Evolutionary conservation across 2,888 invertebrate genomes (phyloP).

Genomic region (Ennomos fuscantarius): DNA sequence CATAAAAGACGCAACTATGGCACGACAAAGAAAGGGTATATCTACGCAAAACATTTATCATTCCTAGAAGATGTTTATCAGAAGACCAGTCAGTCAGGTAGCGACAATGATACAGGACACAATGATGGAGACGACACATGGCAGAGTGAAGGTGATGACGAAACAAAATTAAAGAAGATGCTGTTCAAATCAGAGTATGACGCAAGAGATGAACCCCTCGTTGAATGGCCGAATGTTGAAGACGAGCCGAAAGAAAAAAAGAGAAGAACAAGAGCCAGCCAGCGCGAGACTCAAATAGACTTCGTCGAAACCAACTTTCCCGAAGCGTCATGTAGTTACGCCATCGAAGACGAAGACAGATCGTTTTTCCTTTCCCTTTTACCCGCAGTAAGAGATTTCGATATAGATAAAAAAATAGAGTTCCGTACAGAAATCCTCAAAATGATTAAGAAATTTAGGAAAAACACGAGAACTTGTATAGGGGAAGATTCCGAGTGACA

Average conservation of each 20-base stretch:
- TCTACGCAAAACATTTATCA: slow-evolving; percentile 65
- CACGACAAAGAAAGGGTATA: slow-evolving; percentile 53
- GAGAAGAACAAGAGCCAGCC: slow-evolving; percentile 46
- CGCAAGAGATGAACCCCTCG: slow-evolving; percentile 43
- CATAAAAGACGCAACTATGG: slow-evolving; percentile 51
- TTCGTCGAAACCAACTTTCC: slow-evolving; percentile 59
- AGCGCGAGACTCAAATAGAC: slow-evolving; percentile 47
- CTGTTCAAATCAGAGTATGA: slow-evolving; percentile 42
- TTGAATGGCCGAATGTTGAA: slow-evolving; percentile 52
- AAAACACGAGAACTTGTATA: slow-evolving; percentile 22
- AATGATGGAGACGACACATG: slow-evolving; percentile 44
- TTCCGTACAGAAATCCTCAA: slow-evolving; percentile 66
- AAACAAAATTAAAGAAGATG: slow-evolving; percentile 47
- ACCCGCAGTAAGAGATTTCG: slow-evolving; percentile 67
- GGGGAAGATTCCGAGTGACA: slow-evolving; percentile 36
- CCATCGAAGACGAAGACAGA: slow-evolving; percentile 64
- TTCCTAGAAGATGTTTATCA: slow-evolving; percentile 63
- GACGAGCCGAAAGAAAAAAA: slow-evolving; percentile 50
- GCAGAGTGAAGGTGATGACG: slow-evolving; percentile 53
- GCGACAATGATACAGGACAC: slow-evolving; percentile 51
- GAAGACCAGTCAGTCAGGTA: slow-evolving; percentile 50
- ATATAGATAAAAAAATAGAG: slow-evolving; percentile 69
- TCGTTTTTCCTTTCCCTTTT: slow-evolving; percentile 72
- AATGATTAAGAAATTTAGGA: slow-evolving; percentile 63
- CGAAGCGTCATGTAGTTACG: slow-evolving; percentile 46